phyloP scores from a whole-genome alignment of 2,888 invertebrate species.

The Xestia rhomboidea region DNA sequence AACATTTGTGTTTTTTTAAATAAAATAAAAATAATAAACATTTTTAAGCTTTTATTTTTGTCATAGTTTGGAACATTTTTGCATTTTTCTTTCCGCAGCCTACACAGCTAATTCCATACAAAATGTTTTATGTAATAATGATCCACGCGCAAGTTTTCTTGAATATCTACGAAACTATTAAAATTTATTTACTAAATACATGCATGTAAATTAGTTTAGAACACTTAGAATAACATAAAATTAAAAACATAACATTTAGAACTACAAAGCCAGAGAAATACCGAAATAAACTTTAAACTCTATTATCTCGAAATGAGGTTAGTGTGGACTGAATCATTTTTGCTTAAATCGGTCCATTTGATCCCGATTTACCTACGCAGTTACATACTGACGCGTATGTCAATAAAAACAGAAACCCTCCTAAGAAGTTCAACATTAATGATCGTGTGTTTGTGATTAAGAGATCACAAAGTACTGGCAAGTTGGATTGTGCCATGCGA shows the following conservation, averaged over 20 bases:
- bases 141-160: conserved; percentile 25
- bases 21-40: conserved; percentile 30
- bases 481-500: no score
- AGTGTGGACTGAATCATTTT: conserved; percentile 22
- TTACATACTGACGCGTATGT: no score
- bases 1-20: conserved; percentile 33
- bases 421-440: no score
- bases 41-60: conserved; percentile 22
- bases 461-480: no score
- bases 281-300: conserved; percentile 28
- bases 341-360: conserved; percentile 23
- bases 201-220: conserved; percentile 32
- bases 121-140: conserved; percentile 29
- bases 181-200: conserved; percentile 16
- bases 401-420: no score
- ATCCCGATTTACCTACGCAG: no score
- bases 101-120: conserved; percentile 28
- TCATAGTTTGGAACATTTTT: conserved; percentile 33
- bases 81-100: conserved; percentile 32
- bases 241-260: conserved; percentile 27
- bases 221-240: conserved; percentile 33
- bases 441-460: no score
- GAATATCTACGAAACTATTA: conserved; percentile 32
- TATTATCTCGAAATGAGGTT: conserved; percentile 35
- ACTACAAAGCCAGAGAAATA: conserved; percentile 33